Conservation (phyloP, 2,888 invertebrate species). For the Heliconius ismenius region DNA sequence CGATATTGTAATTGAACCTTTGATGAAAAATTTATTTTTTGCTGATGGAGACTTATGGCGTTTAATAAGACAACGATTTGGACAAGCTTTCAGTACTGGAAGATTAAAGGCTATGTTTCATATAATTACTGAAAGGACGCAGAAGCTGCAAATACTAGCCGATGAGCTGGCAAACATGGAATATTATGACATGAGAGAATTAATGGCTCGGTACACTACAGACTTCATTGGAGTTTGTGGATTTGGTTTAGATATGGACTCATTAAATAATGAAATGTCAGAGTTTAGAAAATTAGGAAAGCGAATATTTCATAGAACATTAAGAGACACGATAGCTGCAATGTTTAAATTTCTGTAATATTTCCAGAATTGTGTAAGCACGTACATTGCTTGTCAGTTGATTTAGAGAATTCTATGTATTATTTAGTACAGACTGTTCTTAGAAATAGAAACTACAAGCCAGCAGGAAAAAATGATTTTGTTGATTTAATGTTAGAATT, state of each 20-base stretch:
- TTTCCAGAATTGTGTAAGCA: slow-evolving; percentile 68
- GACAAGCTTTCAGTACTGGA: slow-evolving; percentile 69
- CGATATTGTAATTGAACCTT: slow-evolving; percentile 64
- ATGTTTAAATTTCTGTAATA: slow-evolving; percentile 60
- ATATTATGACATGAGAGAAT: slow-evolving; percentile 65
- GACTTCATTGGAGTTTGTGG: slow-evolving; percentile 74
- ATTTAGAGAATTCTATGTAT: slow-evolving; percentile 60
- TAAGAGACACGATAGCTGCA: slow-evolving; percentile 57
- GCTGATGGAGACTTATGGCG: slow-evolving; percentile 73
- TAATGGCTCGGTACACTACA: slow-evolving; percentile 74
- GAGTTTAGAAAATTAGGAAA: slow-evolving; percentile 68
- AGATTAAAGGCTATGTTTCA: slow-evolving; percentile 74
- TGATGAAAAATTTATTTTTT: slow-evolving; percentile 69
- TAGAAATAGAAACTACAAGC: slow-evolving; percentile 60
- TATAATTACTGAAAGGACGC: slow-evolving; percentile 67
- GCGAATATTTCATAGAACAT: slow-evolving; percentile 63
- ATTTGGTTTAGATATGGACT: slow-evolving; percentile 72
- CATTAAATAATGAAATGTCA: slow-evolving; percentile 65
- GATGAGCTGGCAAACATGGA: slow-evolving; percentile 58
- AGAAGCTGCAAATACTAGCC: slow-evolving; percentile 62
- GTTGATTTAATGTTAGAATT: slow-evolving; percentile 70
- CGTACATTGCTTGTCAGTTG: slow-evolving; percentile 56
- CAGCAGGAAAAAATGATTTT: slow-evolving; percentile 70
- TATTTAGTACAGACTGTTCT: slow-evolving; percentile 59
- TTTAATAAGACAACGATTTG: slow-evolving; percentile 67